Base-by-base conservation (phyloP, 2,888 invertebrate species). In the Pycnomerus fuliginosus region DNA sequence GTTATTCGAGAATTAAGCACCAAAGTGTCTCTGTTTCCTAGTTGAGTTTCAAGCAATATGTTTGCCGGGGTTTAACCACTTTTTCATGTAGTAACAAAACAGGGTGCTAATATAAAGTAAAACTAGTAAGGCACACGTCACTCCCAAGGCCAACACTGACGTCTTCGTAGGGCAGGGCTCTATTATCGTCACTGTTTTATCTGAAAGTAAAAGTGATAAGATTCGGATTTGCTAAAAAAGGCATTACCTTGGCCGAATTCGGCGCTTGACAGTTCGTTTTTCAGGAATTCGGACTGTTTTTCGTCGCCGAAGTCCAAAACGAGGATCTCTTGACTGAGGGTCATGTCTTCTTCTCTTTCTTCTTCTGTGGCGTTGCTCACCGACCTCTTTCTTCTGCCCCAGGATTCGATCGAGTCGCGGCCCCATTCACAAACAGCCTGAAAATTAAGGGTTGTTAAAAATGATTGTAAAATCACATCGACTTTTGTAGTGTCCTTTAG, bases 221-320 rank as follows among this genome's bases (percentile, higher is more conserved):
- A 20, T 20, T 20, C 8, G 5, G 11, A 28, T 13, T 10, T 23
- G 16, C 10, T 25, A 17, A 13, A 22, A 25, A 20, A 30, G 14
- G 20, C 16, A 62, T 65, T 72, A 87, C 86, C 86, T 78, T 83
- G 85, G 65, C 77, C 77, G 64, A 81, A 88, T 61, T 86, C 87
- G 44, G 86, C 78, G 40, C 81, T 85, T 56, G 86, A 83, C 46
- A 85, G 82, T 63, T 90, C 90, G 50, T 77, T 82, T 67, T 85
- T 85, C 55, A 90, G 77, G 74, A 84, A 90, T 54, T 90, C 89
- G 33, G 83, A 84, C 70, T 90, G 89, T 58, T 85, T 80, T 52
- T 93, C 92, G 74, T 94, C 93, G 33, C 92, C 93, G 62, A 92
- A 90, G 77, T 95, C 94, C 55, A 94, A 75, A 2, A 94, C 94